Evolutionary conservation across 2,888 invertebrate species (phyloP), one percentile per base, ranked within the genome.

Genomic region (Drosophila meridionalis): DNA sequence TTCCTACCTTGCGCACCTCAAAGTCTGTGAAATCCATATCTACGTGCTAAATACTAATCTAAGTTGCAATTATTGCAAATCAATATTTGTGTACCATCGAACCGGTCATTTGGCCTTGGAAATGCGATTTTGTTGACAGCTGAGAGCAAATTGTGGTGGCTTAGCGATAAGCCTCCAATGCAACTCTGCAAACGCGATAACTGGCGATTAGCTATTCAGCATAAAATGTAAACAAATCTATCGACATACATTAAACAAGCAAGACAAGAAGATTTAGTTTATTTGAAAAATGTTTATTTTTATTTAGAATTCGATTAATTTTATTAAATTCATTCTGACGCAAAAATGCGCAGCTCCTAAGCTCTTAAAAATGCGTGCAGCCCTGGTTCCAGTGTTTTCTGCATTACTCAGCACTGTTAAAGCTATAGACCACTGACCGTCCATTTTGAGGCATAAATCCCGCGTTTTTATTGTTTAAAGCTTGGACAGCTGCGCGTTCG

Each of bases 11-110:
- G 43, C 91, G 91, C 66, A 92, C 92, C 73, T 92, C 79, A 69
- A 92, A 92, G 71, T 90, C 91, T 38, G 92, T 90, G 55, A 92
- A 92, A 81, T 92, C 92, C 92, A 92, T 92, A 20, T 60, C 67
- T 79, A 69, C 30, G 11, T 58, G 20, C 56, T 74, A 80, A 80
- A 30, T 32, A 28, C 65, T 66, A 64, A 73, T 48, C 72, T 73
- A 61, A 68, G 14, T 58, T 70, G 50, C 53, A 52, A 36, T 61
- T 65, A 77, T 50, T 76, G 76, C 73, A 76, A 85, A 85, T 85
- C 85, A 89, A 85, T 85, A 89, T 73, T 87, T 79, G 56, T 75
- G 55, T 80, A 69, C 63, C 47, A 32, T 55, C 58, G 47, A 53
- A 61, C 82, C 81, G 78, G 78, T 52, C 69, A 67, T 56, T 68